Conservation (phyloP, 2,888 invertebrate species). For the Marasmarcha lunaedactyla region DNA sequence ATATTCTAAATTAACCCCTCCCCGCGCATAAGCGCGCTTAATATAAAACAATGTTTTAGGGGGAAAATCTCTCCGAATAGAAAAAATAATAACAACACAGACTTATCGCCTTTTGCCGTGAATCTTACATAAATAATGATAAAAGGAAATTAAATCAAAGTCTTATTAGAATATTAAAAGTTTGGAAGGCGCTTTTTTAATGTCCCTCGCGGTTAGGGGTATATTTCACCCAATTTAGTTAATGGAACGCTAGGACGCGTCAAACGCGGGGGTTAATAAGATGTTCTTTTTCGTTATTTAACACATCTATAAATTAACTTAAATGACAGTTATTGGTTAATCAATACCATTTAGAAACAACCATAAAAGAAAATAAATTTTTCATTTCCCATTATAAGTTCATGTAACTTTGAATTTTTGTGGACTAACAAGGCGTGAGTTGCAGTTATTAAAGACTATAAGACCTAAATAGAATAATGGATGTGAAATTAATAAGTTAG, state of each 20-base stretch:
- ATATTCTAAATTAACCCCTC: slow-evolving; percentile 27
- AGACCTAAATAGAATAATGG: no score
- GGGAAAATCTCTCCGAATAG: slow-evolving; percentile 33
- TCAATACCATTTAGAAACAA: slow-evolving; percentile 2
- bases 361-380: not conserved
- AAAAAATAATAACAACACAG: slow-evolving; percentile 55
- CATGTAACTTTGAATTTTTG: no score
- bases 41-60: not conserved
- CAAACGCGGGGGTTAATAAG: slow-evolving; percentile 1
- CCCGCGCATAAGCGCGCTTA: not conserved
- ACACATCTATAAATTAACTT: slow-evolving; percentile 39
- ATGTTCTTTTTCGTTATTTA: slow-evolving; percentile 28
- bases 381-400: no score
- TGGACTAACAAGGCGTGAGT: no score
- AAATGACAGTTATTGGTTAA: slow-evolving; percentile 27
- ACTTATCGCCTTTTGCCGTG: slow-evolving; percentile 58
- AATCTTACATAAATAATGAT: slow-evolving; percentile 68
- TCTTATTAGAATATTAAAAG: slow-evolving; percentile 69
- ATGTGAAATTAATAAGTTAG: no score
- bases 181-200: slow-evolving; percentile 61
- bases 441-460: no score
- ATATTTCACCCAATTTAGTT: slow-evolving; percentile 67
- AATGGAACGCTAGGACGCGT: slow-evolving; percentile 39
- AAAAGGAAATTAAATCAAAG: slow-evolving; percentile 70
- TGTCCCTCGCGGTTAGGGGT: slow-evolving; percentile 57